phyloP scores from a whole-genome alignment of 2,888 invertebrate genomes.

The Ochropacha duplaris region DNA sequence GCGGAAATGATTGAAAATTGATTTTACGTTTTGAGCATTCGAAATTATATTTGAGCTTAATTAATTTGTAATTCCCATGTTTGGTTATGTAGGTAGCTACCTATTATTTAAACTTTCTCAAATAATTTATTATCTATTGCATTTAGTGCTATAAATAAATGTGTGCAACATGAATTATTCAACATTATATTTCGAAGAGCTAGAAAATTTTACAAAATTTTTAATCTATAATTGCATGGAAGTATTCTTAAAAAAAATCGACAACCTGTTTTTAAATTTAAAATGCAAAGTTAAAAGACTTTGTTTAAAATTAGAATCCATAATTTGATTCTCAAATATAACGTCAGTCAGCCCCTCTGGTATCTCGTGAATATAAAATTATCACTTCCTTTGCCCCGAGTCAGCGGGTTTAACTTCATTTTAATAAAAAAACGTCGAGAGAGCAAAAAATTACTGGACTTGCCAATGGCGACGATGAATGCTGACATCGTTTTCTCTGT shows the following conservation, averaged over 20 bases:
- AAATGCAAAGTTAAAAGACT: not conserved
- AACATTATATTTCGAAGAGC: too few species aligned
- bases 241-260: too few species aligned
- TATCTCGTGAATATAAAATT: conserved; percentile 72
- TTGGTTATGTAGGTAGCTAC: too few species aligned
- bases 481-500: conserved; percentile 41
- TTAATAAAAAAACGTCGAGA: conserved; percentile 63
- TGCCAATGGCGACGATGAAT: conserved; percentile 46
- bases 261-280: too few species aligned
- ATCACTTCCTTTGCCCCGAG: conserved; percentile 59
- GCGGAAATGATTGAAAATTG: conserved; percentile 11
- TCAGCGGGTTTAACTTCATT: conserved; percentile 73
- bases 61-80: too few species aligned
- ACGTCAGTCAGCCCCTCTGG: conserved; percentile 37
- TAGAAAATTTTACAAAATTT: too few species aligned
- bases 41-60: conserved; percentile 12
- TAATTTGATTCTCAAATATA: conserved; percentile 17
- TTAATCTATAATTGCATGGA: too few species aligned
- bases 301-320: not conserved
- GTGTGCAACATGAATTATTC: too few species aligned
- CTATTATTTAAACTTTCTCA: too few species aligned
- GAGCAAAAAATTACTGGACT: conserved; percentile 47
- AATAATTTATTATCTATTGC: too few species aligned
- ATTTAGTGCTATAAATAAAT: too few species aligned
- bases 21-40: conserved; percentile 12